Evolutionary conservation across 2,888 invertebrate genomes (phyloP), one percentile per base, ranked within the genome.

Genomic region (Athripsodes cinereus): DNA sequence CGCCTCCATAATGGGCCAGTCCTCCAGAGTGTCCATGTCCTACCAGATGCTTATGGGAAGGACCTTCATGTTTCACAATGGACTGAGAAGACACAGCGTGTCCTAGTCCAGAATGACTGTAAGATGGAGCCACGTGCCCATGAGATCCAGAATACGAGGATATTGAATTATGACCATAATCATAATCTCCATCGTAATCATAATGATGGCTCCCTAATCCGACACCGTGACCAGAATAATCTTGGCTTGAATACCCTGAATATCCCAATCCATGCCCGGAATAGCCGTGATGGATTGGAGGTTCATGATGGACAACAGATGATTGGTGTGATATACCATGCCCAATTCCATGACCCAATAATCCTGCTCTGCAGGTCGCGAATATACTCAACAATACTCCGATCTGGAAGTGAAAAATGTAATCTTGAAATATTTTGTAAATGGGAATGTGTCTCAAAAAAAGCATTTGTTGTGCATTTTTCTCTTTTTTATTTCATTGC

Each of bases 281-380:
- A 66, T 57, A 65, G 16, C 67, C 67, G 52, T 72, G 71, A 19
- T 54, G 57, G 48, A 31, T 46, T n/a, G 58, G 58, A 13, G 22
- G 26, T 44, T 55, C 55, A 22, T 59, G 55, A 22, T 22, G 59
- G 26, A 59, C 49, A 2, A 59, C 35, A 68, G 73, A 77, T 68
- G 20, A 51, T 3, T 50, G 50, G 22, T 26, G 22, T 13, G 51
- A 50, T 16, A 49, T 48, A 11, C 66, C 66, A 44, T 73, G 72
- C 35, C 66, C 67, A 40, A 73, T 71, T 35, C 66, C 67, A 44
- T 73, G 72, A 6, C 72, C 70, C 35, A 79, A 66, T 1, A 73
- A 58, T 26, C 75, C 81, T 1, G 77, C 79, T 58, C 75, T 75
- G 68, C 78, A 78, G 22, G 70, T 65, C 1, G 78, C 79, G 65